phyloP scores from a whole-genome alignment of 2,797 vertebrate genomes.

The Lacerta viridis region DNA sequence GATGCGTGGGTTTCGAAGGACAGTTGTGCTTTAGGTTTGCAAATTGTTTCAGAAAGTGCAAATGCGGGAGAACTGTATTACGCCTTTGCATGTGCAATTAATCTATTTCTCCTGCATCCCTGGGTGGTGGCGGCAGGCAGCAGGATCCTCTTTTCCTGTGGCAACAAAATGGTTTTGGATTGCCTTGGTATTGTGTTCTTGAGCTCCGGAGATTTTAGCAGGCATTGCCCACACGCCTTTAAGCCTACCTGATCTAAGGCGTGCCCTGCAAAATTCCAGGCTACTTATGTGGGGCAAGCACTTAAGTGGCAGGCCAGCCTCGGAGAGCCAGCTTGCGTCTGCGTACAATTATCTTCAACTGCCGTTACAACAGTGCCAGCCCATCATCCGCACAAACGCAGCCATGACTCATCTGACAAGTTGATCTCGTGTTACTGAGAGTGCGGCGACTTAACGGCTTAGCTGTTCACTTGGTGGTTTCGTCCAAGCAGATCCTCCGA shows the following conservation, averaged over 20 bases:
- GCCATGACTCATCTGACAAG: constrained; percentile 34
- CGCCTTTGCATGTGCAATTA: neutral
- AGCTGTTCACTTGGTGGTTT: constrained; percentile 22
- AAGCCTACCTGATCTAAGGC: constrained; percentile 7
- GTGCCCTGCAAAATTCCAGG: constrained; percentile 31
- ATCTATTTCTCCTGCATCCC: neutral
- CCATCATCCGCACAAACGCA: constrained; percentile 5
- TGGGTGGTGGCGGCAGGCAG: neutral
- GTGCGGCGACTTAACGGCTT: constrained; percentile 17
- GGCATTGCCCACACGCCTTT: neutral
- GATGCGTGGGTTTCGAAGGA: no score
- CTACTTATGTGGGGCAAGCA: neutral
- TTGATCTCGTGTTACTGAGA: constrained; percentile 14
- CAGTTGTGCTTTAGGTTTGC: no score
- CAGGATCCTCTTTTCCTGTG: neutral
- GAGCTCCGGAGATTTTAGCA: neutral
- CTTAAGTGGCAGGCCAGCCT: neutral
- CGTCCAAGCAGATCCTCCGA: neutral
- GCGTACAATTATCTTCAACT: constrained; percentile 7
- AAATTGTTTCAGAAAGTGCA: no score
- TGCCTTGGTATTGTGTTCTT: neutral
- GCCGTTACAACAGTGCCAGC: constrained; percentile 6
- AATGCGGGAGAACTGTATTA: no score
- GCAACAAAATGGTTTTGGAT: neutral
- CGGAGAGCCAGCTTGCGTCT: constrained; percentile 4